Percentiles rank a stretch among this genome's conserved stretches.
Evolutionary conservation across 2,797 vertebrate species (phyloP).

Genomic region (Alca torda): DNA sequence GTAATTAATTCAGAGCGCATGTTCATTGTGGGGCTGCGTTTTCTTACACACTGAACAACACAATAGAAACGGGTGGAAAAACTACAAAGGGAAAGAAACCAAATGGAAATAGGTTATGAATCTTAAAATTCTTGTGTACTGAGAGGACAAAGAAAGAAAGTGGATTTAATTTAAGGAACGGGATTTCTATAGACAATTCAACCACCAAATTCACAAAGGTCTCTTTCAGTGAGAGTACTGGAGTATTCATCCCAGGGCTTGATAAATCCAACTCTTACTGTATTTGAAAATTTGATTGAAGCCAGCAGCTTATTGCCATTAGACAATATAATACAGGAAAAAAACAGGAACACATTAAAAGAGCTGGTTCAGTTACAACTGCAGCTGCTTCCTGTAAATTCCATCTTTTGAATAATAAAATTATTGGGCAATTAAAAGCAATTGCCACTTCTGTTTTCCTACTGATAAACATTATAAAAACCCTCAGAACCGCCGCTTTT

Average conservation of each 20-base stretch:
- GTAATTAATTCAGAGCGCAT: slow-evolving; percentile 20
- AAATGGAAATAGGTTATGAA: slow-evolving; percentile 51
- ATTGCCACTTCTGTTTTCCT: slow-evolving; percentile 63
- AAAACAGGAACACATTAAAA: slow-evolving; percentile 48
- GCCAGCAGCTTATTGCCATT: not conserved
- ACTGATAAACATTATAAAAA: slow-evolving; percentile 52
- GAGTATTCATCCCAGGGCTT: not conserved
- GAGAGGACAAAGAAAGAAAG: slow-evolving; percentile 45
- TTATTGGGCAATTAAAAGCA: slow-evolving; percentile 62
- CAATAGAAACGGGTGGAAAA: not conserved
- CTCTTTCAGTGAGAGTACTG: not conserved
- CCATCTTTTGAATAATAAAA: slow-evolving; percentile 64
- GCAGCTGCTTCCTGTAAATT: slow-evolving; percentile 63
- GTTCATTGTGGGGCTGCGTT: not conserved
- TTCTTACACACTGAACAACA: not conserved
- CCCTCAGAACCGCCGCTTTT: slow-evolving; percentile 30
- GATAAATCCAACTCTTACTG: slow-evolving; percentile 34
- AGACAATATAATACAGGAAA: slow-evolving; percentile 35
- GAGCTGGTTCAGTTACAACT: slow-evolving; percentile 47
- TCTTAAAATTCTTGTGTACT: slow-evolving; percentile 14
- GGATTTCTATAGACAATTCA: slow-evolving; percentile 42
- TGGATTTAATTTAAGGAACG: slow-evolving; percentile 39
- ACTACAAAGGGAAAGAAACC: slow-evolving; percentile 33
- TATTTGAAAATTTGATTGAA: slow-evolving; percentile 42
- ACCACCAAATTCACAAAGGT: not conserved